These are phyloP conservation scores for Oreochromis aureus DNA, from an alignment of 2,113 vertebrate species.

Conservation along the genomic window DNA sequence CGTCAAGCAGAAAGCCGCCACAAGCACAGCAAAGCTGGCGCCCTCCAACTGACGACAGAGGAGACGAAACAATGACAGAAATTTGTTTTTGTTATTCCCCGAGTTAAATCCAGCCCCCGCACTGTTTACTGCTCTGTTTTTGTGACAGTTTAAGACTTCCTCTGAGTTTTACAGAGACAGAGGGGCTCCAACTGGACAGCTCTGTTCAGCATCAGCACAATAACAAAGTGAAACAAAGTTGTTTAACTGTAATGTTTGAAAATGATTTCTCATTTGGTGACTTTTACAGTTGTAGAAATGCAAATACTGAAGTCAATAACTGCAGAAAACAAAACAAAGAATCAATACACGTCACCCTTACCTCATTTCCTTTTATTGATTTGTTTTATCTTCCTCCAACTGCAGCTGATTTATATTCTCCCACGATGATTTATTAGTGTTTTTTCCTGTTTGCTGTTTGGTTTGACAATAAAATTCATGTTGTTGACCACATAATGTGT, in stretches of 20 bases:
- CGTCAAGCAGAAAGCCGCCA: slow-evolving; percentile 75
- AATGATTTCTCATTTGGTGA: not conserved
- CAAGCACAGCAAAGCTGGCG: slow-evolving; percentile 69
- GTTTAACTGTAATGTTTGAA: not conserved
- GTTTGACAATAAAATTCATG: too few species aligned
- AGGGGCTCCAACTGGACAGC: rapidly evolving
- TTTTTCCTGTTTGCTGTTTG: too few species aligned
- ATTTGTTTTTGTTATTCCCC: not conserved
- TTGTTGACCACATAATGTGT: too few species aligned
- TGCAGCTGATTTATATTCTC: not conserved
- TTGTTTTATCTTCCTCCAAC: not conserved
- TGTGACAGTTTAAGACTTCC: not conserved
- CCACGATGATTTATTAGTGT: rapidly evolving
- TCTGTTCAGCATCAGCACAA: not conserved
- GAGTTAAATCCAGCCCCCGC: not conserved
- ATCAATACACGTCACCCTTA: not conserved
- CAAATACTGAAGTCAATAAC: not conserved
- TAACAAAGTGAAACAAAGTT: rapidly evolving
- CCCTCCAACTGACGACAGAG: slow-evolving; percentile 60
- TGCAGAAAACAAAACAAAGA: not conserved
- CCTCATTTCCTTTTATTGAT: not conserved
- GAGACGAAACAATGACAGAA: not conserved
- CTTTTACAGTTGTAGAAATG: not conserved
- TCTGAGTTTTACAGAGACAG: not conserved
- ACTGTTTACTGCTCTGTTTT: not conserved